phyloP scores from a whole-genome alignment of 2,113 vertebrate species.

The Urocitellus parryii region DNA sequence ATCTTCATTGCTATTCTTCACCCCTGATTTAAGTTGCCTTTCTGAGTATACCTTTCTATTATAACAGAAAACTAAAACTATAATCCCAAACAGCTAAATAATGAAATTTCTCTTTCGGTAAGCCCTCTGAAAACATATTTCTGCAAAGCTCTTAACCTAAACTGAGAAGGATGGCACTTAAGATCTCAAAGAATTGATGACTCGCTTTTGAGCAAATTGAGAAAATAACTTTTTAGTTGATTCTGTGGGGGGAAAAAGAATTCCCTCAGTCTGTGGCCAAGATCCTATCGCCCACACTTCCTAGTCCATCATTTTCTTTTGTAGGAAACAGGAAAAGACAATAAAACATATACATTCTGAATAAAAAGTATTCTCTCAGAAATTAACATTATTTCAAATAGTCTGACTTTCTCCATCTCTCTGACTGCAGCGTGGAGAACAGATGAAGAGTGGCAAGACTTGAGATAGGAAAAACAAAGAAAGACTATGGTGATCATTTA shows the following conservation, averaged over 20 bases:
- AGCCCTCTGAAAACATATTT: neutral
- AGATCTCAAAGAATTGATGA: neutral
- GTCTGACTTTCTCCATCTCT: neutral
- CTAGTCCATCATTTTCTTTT: neutral
- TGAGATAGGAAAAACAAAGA: neutral
- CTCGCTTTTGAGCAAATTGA: neutral
- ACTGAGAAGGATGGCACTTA: neutral
- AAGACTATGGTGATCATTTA: neutral
- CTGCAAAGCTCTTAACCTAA: neutral
- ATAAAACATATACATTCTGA: neutral
- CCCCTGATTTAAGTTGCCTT: neutral
- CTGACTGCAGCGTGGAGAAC: neutral
- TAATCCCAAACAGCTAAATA: conserved; percentile 5
- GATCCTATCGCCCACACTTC: neutral
- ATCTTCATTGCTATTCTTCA: neutral
- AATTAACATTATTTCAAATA: neutral
- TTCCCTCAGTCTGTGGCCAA: neutral
- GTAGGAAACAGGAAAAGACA: neutral
- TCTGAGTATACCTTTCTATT: neutral
- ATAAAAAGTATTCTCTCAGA: neutral
- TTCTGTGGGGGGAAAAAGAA: neutral
- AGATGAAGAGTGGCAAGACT: neutral
- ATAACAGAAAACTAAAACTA: neutral
- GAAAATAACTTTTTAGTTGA: neutral
- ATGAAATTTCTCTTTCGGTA: neutral